Evolutionary conservation across 2,797 vertebrate genomes (phyloP), one percentile per base, ranked within the genome.

Genomic region (Acropternis orthonyx): DNA sequence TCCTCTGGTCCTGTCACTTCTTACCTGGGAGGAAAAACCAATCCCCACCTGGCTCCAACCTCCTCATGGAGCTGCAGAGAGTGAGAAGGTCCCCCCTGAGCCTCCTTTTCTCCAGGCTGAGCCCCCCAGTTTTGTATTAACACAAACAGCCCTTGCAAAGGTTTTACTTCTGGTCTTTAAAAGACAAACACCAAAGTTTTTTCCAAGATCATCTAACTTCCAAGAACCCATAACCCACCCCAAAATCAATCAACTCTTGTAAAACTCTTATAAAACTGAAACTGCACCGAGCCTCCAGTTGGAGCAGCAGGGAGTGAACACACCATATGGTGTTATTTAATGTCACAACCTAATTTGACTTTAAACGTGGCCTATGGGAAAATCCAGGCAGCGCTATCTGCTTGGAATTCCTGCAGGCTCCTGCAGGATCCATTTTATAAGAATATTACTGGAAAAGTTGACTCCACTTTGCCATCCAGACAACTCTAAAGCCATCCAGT

Each of bases 201-300:
- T 71, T 68, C 59, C 63, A 76, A 82, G 81, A 62, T 56, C 41
- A 48, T 17, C 46, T 54, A 86, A 28, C 24, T 68, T 69, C 66
- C n/a, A 51, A 85, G 88, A 86, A 91, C 51, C 76, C 55, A 44
- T 46, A 89, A 91, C 39, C 79, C 32, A 36, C 41, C 27, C 66
- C 71, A 54, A 85, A 94, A 94, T 91, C 76, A 90, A 82, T 61
- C 85, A 92, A 30, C 66, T 85, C 69, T 13, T 37, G 51, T 79
- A 80, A 79, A 94, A 79, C 0, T 4, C 52, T 66, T 52, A 28
- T 30, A 52, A 54, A 54, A 67, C 67, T 32, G 37, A 65, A 76
- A 69, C 51, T 62, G 66, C 75, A 68, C 72, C 4, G 14, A 95
- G 69, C 44, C 52, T 44, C 68, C 14, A 62, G 58, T 1, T 59